Base-by-base conservation (phyloP, 2,797 vertebrate genomes). In the Amblyopsis hoosieri region DNA sequence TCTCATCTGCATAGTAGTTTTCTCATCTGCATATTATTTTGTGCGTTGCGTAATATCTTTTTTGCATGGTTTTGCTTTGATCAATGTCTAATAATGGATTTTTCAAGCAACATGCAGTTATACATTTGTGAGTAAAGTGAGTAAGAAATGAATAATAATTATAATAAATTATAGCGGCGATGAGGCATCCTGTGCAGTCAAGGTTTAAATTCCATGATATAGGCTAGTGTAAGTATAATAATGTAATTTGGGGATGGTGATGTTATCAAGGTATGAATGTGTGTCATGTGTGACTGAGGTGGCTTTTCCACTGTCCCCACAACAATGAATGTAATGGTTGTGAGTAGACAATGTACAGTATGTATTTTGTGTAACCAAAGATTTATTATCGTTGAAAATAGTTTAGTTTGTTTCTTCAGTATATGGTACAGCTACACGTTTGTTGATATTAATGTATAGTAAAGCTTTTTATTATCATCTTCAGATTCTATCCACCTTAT, bases 1-100 rank as follows among this genome's bases (percentile, higher is more conserved):
- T 91, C 93, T 92, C 95, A 94, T 95, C 93, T 94, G 94, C 95
- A 92, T 92, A 93, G 90, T 94, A 93, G 94, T 93, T 94, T 29
- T 91, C 93, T 92, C 95, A 94, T 95, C 93, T 94, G 94, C 95
- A 92, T 92, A 93, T 90, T 94, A 93, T 87, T 87, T 93, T 92
- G 94, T 93, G 89, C 94, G 93, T 95, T 90, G 94, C 94, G 74
- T 93, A 92, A 88, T 93, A 91, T 85, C 91, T 86, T 90, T 90
- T 82, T 74, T 86, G 90, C 88, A 90, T 89, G 84, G 72, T 72
- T 86, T 83, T 42, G 70, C 76, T 84, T 86, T 79, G 46, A 74
- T 85, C 37, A 23, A 63, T 83, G 72, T 87, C 53, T 50, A 65
- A 50, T 82, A 48, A 76, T 54, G 71, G 63, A 64, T 48, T 61